Conservation (phyloP, 2,113 vertebrate species). For the Spea bombifrons region DNA sequence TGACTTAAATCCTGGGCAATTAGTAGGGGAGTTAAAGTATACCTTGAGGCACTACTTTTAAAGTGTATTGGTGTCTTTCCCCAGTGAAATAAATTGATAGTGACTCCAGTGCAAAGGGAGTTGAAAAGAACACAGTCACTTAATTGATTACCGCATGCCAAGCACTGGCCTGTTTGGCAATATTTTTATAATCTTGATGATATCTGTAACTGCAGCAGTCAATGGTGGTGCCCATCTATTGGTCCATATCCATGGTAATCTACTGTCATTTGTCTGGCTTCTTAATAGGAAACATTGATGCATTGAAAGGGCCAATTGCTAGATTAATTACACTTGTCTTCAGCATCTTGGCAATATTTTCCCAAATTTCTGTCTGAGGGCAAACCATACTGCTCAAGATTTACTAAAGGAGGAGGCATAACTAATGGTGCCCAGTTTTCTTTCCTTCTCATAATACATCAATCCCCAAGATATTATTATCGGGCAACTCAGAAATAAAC, state of each 20-base stretch:
- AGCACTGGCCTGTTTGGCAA: too few relatives aligned
- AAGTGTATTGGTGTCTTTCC: too few relatives aligned
- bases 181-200: too few relatives aligned
- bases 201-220: neutral
- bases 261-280: neutral
- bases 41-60: too few relatives aligned
- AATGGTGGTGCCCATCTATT: neutral
- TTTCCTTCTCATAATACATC: neutral
- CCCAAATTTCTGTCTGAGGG: too few relatives aligned
- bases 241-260: neutral
- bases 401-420: neutral
- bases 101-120: too few relatives aligned
- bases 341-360: neutral
- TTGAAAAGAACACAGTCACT: too few relatives aligned
- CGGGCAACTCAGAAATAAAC: too few relatives aligned
- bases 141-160: too few relatives aligned
- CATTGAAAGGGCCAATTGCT: neutral
- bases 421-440: too few relatives aligned
- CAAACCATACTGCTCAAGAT: neutral
- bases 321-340: neutral
- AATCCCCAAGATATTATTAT: neutral
- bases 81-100: too few relatives aligned
- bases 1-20: neutral
- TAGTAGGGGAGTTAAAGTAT: too few relatives aligned
- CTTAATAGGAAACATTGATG: slow-evolving; percentile 1